Conservation (phyloP, 1,140 invertebrate species). For the Eueides isabella region DNA sequence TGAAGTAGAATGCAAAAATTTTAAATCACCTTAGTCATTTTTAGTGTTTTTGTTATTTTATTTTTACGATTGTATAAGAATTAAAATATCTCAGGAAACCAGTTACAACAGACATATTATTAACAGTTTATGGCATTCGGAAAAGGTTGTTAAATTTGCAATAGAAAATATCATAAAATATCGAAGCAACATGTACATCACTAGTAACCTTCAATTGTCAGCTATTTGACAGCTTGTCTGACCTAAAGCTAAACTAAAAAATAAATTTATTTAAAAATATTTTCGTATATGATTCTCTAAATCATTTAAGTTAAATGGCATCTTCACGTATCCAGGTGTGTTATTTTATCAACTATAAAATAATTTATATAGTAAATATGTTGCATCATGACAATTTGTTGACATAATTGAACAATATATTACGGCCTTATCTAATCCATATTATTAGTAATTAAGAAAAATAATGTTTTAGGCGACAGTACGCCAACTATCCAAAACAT, state of each 20-base stretch:
- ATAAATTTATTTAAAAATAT: slow-evolving; percentile 28
- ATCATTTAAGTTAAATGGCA: slow-evolving; percentile 63
- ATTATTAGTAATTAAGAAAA: slow-evolving; percentile 7
- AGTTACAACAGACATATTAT: background rate
- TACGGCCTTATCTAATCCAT: slow-evolving; percentile 44
- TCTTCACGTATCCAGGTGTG: slow-evolving; percentile 72
- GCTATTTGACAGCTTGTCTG: slow-evolving; percentile 27
- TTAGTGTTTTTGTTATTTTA: background rate
- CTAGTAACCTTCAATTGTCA: slow-evolving; percentile 33
- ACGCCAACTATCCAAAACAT: slow-evolving; percentile 71
- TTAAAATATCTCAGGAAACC: background rate
- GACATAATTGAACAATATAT: slow-evolving; percentile 23
- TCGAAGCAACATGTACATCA: background rate
- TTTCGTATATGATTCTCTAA: slow-evolving; percentile 31
- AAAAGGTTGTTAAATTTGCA: background rate
- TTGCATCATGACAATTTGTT: slow-evolving; percentile 55
- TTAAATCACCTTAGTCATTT: too few species aligned
- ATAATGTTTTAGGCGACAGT: slow-evolving; percentile 64
- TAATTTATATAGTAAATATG: slow-evolving; percentile 21
- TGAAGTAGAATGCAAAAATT: too few species aligned
- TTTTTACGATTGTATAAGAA: background rate
- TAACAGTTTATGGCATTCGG: too few species aligned
- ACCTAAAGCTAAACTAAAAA: slow-evolving; percentile 19
- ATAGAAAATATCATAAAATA: background rate
- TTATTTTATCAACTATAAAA: slow-evolving; percentile 1